phyloP scores from a whole-genome alignment of 2,888 invertebrate genomes.

The Drosophila neutralis region DNA sequence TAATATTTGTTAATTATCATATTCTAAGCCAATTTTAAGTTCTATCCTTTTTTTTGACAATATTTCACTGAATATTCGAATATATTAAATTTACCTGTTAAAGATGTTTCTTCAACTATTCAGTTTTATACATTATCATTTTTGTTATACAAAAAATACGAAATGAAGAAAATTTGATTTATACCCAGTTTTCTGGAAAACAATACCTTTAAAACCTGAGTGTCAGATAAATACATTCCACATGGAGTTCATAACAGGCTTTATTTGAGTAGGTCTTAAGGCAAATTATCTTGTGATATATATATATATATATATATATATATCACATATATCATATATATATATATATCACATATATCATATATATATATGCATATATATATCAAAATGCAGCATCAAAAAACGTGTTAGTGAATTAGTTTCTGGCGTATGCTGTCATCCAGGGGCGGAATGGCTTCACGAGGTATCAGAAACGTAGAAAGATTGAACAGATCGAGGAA shows the following conservation, averaged over 20 bases:
- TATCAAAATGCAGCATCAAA: background rate
- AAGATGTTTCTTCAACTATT: background rate
- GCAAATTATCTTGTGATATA: background rate
- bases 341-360: no score
- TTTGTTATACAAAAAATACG: background rate
- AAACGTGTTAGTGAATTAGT: slow-evolving; percentile 67
- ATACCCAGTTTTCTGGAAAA: background rate
- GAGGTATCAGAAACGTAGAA: slow-evolving; percentile 97
- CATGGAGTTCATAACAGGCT: background rate
- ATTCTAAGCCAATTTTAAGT: background rate
- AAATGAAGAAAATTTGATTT: background rate
- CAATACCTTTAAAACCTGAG: background rate
- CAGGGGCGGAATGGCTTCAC: slow-evolving; percentile 95
- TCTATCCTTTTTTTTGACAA: background rate
- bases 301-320: no score
- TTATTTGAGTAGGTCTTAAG: background rate
- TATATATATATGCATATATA: background rate
- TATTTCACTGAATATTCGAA: background rate
- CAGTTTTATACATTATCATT: background rate
- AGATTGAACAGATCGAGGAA: slow-evolving; percentile 98
- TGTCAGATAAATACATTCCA: background rate
- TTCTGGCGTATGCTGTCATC: slow-evolving; percentile 89
- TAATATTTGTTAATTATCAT: background rate
- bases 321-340: no score
- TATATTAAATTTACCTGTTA: background rate